These are phyloP conservation scores for Marcusenius ussheri DNA, from an alignment of 2,113 vertebrate species.

Conservation along the genomic window DNA sequence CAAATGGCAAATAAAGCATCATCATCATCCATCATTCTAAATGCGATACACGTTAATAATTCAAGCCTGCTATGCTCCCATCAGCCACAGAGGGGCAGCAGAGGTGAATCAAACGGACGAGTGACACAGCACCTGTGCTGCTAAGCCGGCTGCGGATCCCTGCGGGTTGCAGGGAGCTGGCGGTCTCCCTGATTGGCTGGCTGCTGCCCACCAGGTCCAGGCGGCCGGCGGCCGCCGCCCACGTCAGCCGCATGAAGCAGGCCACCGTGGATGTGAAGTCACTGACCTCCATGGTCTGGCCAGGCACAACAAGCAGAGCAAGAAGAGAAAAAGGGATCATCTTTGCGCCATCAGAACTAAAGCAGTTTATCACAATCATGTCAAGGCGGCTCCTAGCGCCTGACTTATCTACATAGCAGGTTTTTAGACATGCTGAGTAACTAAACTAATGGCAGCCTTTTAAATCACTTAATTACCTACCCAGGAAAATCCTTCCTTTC, in stretches of 20 bases:
- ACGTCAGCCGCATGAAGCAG: slow-evolving; percentile 94
- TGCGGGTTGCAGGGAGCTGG: slow-evolving; percentile 73
- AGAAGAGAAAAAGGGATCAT: background rate
- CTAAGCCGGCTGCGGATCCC: slow-evolving; percentile 88
- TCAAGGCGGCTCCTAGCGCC: background rate
- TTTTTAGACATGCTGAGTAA: background rate
- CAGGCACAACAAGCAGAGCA: background rate
- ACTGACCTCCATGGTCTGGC: slow-evolving; percentile 90
- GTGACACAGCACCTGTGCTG: slow-evolving; percentile 74
- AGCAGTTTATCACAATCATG: background rate
- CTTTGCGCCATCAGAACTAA: background rate
- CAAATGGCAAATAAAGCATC: background rate
- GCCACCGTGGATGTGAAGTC: slow-evolving; percentile 95
- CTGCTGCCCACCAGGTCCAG: slow-evolving; percentile 93
- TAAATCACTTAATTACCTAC: background rate
- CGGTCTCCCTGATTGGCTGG: slow-evolving; percentile 90
- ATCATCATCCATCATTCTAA: background rate
- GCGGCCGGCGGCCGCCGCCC: slow-evolving; percentile 92
- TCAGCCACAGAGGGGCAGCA: background rate
- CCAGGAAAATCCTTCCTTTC: background rate
- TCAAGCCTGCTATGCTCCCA: background rate
- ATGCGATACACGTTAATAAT: background rate
- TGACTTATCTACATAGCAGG: background rate
- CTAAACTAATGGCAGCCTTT: background rate
- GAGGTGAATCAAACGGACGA: background rate